Conservation (phyloP, 1,140 invertebrate genomes). For the Araneus ventricosus region DNA sequence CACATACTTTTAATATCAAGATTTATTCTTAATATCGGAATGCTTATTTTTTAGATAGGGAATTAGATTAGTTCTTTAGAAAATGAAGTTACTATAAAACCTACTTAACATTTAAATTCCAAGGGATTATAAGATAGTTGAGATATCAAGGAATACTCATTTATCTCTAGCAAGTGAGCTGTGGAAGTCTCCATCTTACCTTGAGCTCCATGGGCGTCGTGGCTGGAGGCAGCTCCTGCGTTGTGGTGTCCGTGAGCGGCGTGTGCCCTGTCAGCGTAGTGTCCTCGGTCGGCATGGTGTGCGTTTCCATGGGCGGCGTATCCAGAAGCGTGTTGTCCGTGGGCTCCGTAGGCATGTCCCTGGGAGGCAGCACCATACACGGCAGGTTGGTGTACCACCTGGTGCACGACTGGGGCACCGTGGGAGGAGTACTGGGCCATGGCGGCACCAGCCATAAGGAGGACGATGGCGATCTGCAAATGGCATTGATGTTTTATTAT, state of each 20-base stretch:
- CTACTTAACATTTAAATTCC: background rate
- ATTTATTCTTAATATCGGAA: too few relatives aligned
- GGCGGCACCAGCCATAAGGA: constrained; percentile 27
- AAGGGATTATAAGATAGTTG: too few relatives aligned
- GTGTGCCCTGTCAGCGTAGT: constrained; percentile 46
- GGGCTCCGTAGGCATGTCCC: constrained; percentile 40
- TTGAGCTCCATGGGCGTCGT: constrained; percentile 40
- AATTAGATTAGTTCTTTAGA: too few relatives aligned
- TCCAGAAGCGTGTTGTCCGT: constrained; percentile 28
- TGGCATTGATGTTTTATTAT: too few relatives aligned
- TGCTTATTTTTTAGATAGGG: too few relatives aligned
- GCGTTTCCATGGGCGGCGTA: constrained; percentile 29
- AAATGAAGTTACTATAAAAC: too few relatives aligned
- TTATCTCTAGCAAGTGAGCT: too few relatives aligned
- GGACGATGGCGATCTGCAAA: constrained; percentile 28
- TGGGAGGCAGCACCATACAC: background rate
- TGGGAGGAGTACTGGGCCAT: constrained; percentile 15
- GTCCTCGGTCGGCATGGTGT: constrained; percentile 20
- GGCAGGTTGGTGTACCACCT: background rate
- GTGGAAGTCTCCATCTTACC: background rate
- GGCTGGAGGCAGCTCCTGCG: background rate
- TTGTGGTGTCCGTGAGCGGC: constrained; percentile 45
- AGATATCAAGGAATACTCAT: too few relatives aligned
- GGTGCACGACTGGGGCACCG: background rate
- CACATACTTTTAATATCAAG: too few relatives aligned